Percentiles rank a stretch among this genome's conserved stretches.
These are phyloP conservation scores for Poliocrania exsul DNA, from an alignment of 2,797 vertebrate genomes.

Conservation along the genomic window DNA sequence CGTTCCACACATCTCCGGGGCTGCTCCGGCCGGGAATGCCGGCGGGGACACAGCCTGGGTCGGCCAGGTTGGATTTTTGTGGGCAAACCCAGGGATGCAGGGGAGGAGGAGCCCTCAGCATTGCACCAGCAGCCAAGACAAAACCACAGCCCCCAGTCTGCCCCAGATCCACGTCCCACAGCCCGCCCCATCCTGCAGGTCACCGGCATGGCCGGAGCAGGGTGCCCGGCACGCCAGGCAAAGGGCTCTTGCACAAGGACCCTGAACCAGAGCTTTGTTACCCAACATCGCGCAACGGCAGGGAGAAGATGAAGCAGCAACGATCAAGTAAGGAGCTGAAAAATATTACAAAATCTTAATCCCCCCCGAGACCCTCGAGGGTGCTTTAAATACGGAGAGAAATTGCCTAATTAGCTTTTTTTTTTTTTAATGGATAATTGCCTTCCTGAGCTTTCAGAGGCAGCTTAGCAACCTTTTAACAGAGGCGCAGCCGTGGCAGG, in stretches of 20 bases:
- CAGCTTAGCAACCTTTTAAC: slow-evolving; percentile 75
- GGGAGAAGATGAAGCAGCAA: slow-evolving; percentile 4
- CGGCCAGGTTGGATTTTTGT: rapidly evolving
- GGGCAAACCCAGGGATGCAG: background rate
- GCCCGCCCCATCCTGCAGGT: rapidly evolving
- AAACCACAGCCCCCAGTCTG: rapidly evolving
- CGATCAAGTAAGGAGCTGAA: slow-evolving; percentile 56
- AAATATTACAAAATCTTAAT: slow-evolving; percentile 68
- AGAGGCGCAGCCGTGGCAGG: background rate
- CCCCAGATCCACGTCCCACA: rapidly evolving
- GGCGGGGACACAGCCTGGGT: background rate
- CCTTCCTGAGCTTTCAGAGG: slow-evolving; percentile 63
- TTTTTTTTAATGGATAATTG: slow-evolving; percentile 61
- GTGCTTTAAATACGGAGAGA: slow-evolving; percentile 59
- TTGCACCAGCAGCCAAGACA: rapidly evolving
- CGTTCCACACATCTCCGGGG: background rate
- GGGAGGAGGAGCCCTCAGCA: background rate
- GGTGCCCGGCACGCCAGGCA: background rate
- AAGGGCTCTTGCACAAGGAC: slow-evolving; percentile 20
- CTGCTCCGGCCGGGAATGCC: background rate
- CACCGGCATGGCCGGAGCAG: rapidly evolving
- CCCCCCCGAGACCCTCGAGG: slow-evolving; percentile 51
- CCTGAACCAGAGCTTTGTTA: slow-evolving; percentile 46
- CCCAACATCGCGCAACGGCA: background rate
- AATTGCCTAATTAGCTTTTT: slow-evolving; percentile 67